These are phyloP conservation scores for Cranoglanis bouderius DNA, from an alignment of 2,113 vertebrate species.

Conservation along the genomic window DNA sequence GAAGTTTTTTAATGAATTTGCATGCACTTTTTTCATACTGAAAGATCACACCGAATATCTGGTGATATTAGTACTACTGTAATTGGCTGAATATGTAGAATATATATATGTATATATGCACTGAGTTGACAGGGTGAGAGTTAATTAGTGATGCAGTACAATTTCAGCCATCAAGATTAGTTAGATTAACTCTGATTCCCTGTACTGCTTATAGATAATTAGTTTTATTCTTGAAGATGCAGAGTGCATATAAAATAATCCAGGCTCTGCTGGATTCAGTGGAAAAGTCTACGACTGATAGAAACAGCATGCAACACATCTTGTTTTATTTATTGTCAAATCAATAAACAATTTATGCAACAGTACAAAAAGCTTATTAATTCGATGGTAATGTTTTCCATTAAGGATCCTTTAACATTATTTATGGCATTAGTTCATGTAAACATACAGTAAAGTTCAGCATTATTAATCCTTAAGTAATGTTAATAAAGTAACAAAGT, in stretches of 20 bases:
- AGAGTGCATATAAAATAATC: neutral
- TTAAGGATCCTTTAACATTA: neutral
- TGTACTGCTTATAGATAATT: neutral
- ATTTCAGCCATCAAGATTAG: neutral
- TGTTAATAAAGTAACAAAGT: neutral
- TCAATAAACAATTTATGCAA: neutral
- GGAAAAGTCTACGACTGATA: neutral
- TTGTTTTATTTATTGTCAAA: neutral
- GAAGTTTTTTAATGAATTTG: neutral
- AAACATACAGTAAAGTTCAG: neutral
- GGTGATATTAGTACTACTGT: neutral
- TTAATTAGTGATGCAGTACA: neutral
- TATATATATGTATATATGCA: too few relatives aligned
- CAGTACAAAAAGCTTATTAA: conserved; percentile 1
- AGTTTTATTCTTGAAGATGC: neutral
- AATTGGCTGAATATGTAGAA: neutral
- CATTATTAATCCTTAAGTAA: neutral
- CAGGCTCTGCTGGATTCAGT: neutral
- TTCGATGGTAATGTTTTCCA: neutral
- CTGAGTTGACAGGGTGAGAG: neutral
- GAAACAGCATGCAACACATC: neutral
- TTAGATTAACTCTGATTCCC: neutral
- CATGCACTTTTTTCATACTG: neutral
- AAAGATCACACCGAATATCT: neutral
- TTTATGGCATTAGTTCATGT: neutral